A percentile compares a stretch with the other conserved stretches of the same genome.
phyloP scores from a whole-genome alignment of 1,140 invertebrate species.

The Leptopilina clavipes region DNA sequence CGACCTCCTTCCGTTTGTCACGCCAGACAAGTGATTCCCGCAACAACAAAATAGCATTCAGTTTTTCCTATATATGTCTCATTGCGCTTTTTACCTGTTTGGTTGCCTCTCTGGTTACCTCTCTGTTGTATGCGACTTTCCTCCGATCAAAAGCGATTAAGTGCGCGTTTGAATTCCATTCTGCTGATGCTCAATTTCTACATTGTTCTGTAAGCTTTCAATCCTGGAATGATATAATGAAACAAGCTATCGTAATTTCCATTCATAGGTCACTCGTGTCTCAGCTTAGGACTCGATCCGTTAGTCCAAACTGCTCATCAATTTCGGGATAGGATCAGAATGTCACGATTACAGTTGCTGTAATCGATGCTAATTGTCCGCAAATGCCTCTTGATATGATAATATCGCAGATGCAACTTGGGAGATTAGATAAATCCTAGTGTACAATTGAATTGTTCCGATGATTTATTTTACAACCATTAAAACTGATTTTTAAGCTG shows the following conservation, averaged over 20 bases:
- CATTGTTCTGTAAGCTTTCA: not conserved
- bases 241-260: slow-evolving; percentile 35
- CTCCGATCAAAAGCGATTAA: too few species aligned
- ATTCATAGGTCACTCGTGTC: slow-evolving; percentile 6
- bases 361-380: slow-evolving; percentile 45
- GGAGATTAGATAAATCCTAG: not conserved
- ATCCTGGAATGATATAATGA: slow-evolving; percentile 29
- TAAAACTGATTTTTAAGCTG: not conserved
- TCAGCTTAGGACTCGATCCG: not conserved
- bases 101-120: too few species aligned
- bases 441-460: not conserved
- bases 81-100: too few species aligned
- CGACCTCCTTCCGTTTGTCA: slow-evolving; percentile 17
- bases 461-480: not conserved
- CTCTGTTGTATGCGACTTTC: too few species aligned
- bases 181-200: too few species aligned
- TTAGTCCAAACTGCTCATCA: slow-evolving; percentile 40
- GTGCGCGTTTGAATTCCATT: too few species aligned
- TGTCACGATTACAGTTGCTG: slow-evolving; percentile 12
- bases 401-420: slow-evolving; percentile 5
- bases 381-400: slow-evolving; percentile 26
- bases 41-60: slow-evolving; percentile 19
- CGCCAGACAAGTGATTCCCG: slow-evolving; percentile 11
- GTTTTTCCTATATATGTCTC: too few species aligned
- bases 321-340: slow-evolving; percentile 44